Evolutionary conservation across 2,113 vertebrate species (phyloP).

Genomic region (Lepus europaeus): DNA sequence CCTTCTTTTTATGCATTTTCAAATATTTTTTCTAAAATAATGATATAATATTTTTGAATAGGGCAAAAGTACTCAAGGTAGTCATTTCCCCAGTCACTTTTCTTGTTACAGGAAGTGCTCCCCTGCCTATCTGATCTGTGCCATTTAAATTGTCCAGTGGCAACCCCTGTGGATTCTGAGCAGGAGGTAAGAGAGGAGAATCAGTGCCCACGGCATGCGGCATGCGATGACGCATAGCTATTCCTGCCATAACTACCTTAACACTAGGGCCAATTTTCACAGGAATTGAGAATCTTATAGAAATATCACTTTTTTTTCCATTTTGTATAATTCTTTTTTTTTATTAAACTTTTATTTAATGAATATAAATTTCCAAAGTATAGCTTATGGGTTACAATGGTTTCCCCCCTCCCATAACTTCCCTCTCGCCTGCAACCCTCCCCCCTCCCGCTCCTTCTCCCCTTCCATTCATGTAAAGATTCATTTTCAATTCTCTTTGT

Average conservation of each 20-base stretch:
- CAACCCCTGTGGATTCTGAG: not conserved
- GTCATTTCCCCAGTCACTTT: not conserved
- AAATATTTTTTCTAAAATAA: conserved; percentile 37
- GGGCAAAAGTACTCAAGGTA: not conserved
- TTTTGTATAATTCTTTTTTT: too few species aligned
- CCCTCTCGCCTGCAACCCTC: too few species aligned
- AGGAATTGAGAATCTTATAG: not conserved
- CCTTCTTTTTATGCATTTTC: not conserved
- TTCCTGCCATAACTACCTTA: not conserved
- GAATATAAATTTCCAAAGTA: too few species aligned
- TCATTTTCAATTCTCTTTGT: too few species aligned
- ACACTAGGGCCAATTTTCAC: not conserved
- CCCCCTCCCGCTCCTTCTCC: too few species aligned
- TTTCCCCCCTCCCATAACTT: too few species aligned
- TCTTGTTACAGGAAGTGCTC: not conserved
- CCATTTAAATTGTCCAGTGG: not conserved
- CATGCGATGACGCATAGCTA: not conserved
- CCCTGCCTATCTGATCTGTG: not conserved
- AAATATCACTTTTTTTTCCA: not conserved
- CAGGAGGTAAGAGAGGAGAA: not conserved
- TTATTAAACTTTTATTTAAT: too few species aligned
- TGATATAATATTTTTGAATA: not conserved
- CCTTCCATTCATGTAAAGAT: too few species aligned
- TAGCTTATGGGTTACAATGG: too few species aligned
- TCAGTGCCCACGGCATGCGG: rapidly evolving